A percentile compares a stretch with the other conserved stretches of the same genome.
These are phyloP conservation scores for Propithecus deckenii DNA, from an alignment of 2,797 vertebrate genomes.

Conservation along the genomic window DNA sequence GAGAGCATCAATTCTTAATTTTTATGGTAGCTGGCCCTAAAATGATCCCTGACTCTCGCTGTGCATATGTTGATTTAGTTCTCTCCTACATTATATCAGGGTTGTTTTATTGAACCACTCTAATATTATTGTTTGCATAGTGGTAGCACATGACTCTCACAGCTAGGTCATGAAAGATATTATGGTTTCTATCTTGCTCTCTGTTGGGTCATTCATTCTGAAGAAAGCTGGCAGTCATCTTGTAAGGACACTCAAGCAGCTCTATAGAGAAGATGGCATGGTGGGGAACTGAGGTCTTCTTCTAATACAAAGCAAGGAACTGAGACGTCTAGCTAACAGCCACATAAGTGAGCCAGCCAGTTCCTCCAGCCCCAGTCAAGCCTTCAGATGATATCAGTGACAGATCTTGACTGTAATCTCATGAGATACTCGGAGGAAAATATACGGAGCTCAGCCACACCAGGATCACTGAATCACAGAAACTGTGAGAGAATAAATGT, in stretches of 20 bases:
- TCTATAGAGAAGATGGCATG: fast-evolving
- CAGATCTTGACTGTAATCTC: background rate
- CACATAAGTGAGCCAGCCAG: background rate
- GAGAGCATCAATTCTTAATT: background rate
- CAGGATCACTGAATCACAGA: fast-evolving
- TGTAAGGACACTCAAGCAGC: background rate
- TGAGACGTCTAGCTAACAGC: fast-evolving
- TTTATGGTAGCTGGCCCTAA: fast-evolving
- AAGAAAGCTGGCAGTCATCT: background rate
- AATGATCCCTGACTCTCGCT: fast-evolving
- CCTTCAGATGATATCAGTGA: background rate
- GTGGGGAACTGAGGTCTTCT: background rate
- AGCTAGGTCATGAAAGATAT: fast-evolving
- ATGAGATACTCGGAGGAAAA: background rate
- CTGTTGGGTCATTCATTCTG: background rate
- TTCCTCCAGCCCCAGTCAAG: background rate
- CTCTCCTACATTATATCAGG: background rate
- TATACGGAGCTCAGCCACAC: fast-evolving
- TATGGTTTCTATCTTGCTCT: background rate
- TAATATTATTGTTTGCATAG: fast-evolving
- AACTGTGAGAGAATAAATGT: fast-evolving
- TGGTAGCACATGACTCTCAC: fast-evolving
- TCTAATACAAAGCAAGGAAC: fast-evolving
- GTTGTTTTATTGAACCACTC: background rate
- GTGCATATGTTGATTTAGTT: fast-evolving